Base-by-base conservation (phyloP, 2,888 invertebrate genomes). In the Spatulosminthurus flaviceps region DNA sequence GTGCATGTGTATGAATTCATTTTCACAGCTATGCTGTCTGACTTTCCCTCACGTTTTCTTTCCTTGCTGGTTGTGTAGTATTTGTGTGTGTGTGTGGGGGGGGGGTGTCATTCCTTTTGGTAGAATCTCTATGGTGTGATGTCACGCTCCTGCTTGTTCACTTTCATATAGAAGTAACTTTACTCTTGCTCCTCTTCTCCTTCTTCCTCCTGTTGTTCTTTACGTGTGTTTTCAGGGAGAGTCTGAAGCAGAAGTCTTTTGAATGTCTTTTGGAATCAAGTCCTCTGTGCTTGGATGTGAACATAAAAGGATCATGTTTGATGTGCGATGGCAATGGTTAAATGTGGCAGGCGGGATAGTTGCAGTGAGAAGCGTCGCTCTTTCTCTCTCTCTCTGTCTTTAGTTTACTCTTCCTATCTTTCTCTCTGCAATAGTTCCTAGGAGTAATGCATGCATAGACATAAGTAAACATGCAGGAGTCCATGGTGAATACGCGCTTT, bases 1-100 rank as follows among this genome's bases (percentile, higher is more conserved):
- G 67, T 67, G 67, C 67, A 67, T 67, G 67, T 67, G 67, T 67
- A 67, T 67, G 67, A 67, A 67, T 67, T 67, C n/a, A 67, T 67
- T 67, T 28, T 67, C 19, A 16, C 26, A 24, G 67, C 28, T 24
- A 28, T 67, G 13, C 13, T 16, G 26, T 9, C 26, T 28, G 16
- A 22, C 24, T 66, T 24, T 66, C 66, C 66, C 66, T 66, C 66
- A 22, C 22, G 34, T 34, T 34, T 9, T 24, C 16, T 66, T 13
- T 66, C 5, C 61, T 21, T 60, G 60, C 60, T 21, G 19, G n/a
- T 19, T 19, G 22, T 60, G 60, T 60, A n/a, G 22, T 60, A n/a
- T 19, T 60, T 60, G 60, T 60, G 60, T 60, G 60, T 60, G 60
- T 43, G 43, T 43, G 11, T 43, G 11, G 43, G 43, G 9, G 9